Base-by-base conservation (phyloP, 1,140 invertebrate species). In the Aphidius ervi region DNA sequence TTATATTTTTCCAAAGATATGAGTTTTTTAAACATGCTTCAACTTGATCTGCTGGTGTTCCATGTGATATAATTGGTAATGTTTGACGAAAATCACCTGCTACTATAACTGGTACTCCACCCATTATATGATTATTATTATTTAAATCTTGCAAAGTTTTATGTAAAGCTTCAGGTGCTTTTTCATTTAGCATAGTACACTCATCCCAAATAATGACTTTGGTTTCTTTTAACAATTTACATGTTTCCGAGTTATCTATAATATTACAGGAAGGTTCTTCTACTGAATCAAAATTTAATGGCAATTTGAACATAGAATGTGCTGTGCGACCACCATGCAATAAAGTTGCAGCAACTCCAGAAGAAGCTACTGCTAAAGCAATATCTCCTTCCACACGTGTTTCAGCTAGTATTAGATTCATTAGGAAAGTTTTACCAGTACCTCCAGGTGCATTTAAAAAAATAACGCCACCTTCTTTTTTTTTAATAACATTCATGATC, bases 31-130 rank as follows among this genome's bases (percentile, higher is more conserved):
- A 55, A 63, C 64, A 68, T 53, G 65, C 64, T 42, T 66, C 64
- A 23, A 68, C 23, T 62, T 66, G 61, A 65, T 72, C 69, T n/a
- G 65, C 67, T 42, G 46, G 59, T 49, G 71, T 78, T 65, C 66
- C 70, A 65, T 70, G 50, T 54, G 67, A 61, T 49, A 82, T 70
- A 59, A 82, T 73, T 48, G 81, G 78, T 59, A 82, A 65, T 58
- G 72, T 81, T 76, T 83, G 77, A 9, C 76, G 62, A 56, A 82
- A 82, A 68, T 82, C 77, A 64, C 74, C 73, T 53, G 67, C 65
- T 20, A 72, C 67, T 50, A 74, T 61, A 66, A 73, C 60, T 60
- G 63, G 67, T 57, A 63, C 57, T 59, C 67, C 69, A 62, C 68
- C 68, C 61, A 74, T 69, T 47, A 64, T 37, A 50, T 43, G 50